Conservation (phyloP, 2,113 vertebrate species). For the Chelonoidis abingdonii region DNA sequence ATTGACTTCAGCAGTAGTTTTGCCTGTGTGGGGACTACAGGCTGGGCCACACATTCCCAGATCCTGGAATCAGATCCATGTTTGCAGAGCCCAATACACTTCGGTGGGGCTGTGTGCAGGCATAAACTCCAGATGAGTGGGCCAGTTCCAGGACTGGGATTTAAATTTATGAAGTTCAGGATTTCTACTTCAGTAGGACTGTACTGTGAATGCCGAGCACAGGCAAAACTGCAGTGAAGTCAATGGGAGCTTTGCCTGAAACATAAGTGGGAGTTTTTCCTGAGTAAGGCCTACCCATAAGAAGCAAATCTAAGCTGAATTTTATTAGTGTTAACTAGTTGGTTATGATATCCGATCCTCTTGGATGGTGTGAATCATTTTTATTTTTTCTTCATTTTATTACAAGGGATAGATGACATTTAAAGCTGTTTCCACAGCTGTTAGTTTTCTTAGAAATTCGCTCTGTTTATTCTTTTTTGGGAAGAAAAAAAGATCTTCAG, state of each 20-base stretch:
- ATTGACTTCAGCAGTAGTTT: neutral
- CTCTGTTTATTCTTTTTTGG: constrained; percentile 42
- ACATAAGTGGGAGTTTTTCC: neutral
- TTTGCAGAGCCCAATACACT: neutral
- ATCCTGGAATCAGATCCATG: neutral
- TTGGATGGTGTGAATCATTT: constrained; percentile 33
- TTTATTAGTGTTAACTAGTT: constrained; percentile 47
- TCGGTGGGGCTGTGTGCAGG: neutral
- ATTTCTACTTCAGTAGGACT: neutral
- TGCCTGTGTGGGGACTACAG: neutral
- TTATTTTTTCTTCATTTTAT: constrained; percentile 29
- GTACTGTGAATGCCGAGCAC: neutral
- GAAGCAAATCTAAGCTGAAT: constrained; percentile 20
- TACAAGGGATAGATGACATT: constrained; percentile 59
- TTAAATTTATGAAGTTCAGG: neutral
- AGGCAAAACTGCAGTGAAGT: neutral
- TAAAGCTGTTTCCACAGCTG: constrained; percentile 50
- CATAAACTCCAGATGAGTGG: neutral
- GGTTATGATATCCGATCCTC: constrained; percentile 23
- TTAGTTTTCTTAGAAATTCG: constrained; percentile 54
- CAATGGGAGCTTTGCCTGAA: constrained; percentile 1
- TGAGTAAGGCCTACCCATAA: neutral
- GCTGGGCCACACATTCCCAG: neutral
- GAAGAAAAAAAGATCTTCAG: neutral
- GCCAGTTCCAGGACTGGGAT: neutral